These are phyloP conservation scores for Eupithecia tripunctaria DNA, from an alignment of 2,888 invertebrate species.

Conservation along the genomic window DNA sequence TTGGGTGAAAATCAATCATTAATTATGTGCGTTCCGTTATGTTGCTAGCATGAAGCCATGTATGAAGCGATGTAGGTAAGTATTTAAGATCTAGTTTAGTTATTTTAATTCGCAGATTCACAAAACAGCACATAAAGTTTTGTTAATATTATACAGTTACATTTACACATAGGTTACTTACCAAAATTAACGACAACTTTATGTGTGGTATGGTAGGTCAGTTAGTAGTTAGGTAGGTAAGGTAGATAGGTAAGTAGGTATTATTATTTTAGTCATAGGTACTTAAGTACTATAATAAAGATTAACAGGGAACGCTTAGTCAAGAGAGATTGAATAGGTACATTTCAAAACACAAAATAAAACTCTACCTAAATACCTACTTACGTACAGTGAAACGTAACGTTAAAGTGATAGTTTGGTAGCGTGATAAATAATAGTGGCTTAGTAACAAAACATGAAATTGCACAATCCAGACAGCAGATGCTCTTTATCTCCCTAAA, in stretches of 20 bases:
- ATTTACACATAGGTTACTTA: not conserved
- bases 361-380: constrained; percentile 5
- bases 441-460: constrained; percentile 10
- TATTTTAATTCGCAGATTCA: not conserved
- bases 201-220: too few relatives aligned
- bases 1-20: not conserved
- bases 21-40: not conserved
- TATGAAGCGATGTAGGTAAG: not conserved
- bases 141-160: too few relatives aligned
- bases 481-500: constrained; percentile 40
- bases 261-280: too few relatives aligned
- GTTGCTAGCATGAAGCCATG: not conserved
- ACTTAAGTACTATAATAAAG: too few relatives aligned
- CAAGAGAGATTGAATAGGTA: too few relatives aligned
- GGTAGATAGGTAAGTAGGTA: too few relatives aligned
- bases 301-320: too few relatives aligned
- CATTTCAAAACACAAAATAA: too few relatives aligned
- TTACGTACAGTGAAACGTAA: not conserved
- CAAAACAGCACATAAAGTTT: not conserved
- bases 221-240: too few relatives aligned
- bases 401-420: too few relatives aligned
- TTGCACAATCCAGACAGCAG: constrained; percentile 35
- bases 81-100: not conserved
- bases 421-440: too few relatives aligned
- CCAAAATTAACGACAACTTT: not conserved